Evolutionary conservation across 2,113 vertebrate genomes (phyloP), one percentile per base, ranked within the genome.

Genomic region (Ameiurus melas): DNA sequence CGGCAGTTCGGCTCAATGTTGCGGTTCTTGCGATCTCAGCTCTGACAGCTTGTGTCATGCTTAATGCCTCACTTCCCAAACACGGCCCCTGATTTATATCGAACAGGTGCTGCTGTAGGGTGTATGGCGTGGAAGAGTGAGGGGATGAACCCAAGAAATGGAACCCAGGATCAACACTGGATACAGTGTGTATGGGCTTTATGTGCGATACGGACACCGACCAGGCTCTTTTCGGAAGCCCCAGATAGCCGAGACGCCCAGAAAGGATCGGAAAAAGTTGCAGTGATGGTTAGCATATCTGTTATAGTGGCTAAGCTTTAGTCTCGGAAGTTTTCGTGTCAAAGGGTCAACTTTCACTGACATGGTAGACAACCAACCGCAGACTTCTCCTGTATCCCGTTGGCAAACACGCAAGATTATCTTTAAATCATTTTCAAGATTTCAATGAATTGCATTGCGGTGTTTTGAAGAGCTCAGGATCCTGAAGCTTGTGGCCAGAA

Each of bases 1-100:
- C 92, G 88, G 93, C 86, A 90, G 94, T 94, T 95, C 94, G 92
- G 90, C 92, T 93, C 92, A 93, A 95, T 95, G 94, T 95, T 95
- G 95, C 91, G 94, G 95, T 95, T 78, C 91, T 93, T 89, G 90
- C 91, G 85, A 95, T 93, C 89, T 94, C 93, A 95, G 96, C 94
- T 95, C 93, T 95, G 95, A 94, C 95, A 94, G 94, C 85, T 92
- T 89, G 81, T 95, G 95, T 95, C 95, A 95, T 93, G 93, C 94
- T 95, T 95, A 95, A 95, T 95, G 95, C 94, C 94, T 96, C 93
- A 95, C 95, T 96, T 95, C 95, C 95, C 95, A 94, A 94, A 95
- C 93, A 93, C 93, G 94, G 95, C 93, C 93, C 91, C 91, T 95
- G 96, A 96, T 96, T 96, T 96, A 96, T 96, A 93, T 95, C 93